phyloP scores from a whole-genome alignment of 1,140 invertebrate species.

The Bombyx mandarina region DNA sequence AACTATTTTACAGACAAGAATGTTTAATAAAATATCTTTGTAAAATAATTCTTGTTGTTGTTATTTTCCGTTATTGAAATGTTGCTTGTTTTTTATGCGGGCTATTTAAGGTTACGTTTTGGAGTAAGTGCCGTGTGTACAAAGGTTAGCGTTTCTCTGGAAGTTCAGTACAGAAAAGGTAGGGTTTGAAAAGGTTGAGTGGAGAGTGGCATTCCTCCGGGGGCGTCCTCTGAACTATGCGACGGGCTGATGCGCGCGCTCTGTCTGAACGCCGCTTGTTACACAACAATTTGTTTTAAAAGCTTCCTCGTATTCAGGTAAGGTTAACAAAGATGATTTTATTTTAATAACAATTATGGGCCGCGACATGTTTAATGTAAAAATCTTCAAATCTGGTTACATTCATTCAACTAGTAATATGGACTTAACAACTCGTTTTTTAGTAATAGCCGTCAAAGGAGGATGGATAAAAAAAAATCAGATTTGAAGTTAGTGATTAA shows the following conservation, averaged over 20 bases:
- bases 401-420: no score
- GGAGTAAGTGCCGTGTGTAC: constrained; percentile 16
- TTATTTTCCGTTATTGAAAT: constrained; percentile 15
- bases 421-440: no score
- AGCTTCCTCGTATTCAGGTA: neutral
- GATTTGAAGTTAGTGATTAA: no score
- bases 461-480: no score
- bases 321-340: no score
- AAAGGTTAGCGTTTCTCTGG: constrained; percentile 22
- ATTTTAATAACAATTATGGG: no score
- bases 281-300: constrained; percentile 6
- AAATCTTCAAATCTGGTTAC: no score
- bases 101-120: no score
- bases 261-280: constrained; percentile 5
- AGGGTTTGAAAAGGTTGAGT: constrained; percentile 29
- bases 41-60: constrained; percentile 30
- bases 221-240: constrained; percentile 40
- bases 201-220: constrained; percentile 34
- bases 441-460: no score
- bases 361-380: no score
- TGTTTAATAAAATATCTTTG: constrained; percentile 70
- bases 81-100: no score
- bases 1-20: constrained; percentile 67
- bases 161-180: constrained; percentile 25
- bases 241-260: constrained; percentile 20